Base-by-base conservation (phyloP, 2,113 vertebrate genomes). In the Prochilodus magdalenae region DNA sequence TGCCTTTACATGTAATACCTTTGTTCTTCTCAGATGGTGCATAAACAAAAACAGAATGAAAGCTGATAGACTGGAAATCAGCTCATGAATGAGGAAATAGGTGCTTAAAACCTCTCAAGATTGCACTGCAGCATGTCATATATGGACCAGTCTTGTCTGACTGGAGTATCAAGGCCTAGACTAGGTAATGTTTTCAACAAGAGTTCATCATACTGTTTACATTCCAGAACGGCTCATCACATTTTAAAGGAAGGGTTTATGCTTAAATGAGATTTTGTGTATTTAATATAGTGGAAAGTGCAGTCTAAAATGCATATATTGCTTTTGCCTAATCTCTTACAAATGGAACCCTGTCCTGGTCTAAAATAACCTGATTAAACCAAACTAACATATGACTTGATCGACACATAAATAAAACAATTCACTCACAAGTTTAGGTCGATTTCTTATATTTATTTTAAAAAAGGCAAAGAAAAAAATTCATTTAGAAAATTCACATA, bases 371-470 rank as follows among this genome's bases (percentile, higher is more conserved):
- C 40, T 44, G 40, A 44, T 11, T 44, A 44, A 44, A 11, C 40
- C 40, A 18, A 51, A 51, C 10, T 16, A 16, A 51, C 49, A 14
- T 16, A 4, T 3, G 2, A 51, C 1, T 3, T 16, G 6, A 5
- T 1, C 24, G n/a, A 4, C 65, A n/a, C 15, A n/a, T n/a, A 63
- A 79, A 55, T 63, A 11, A 73, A 51, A 6, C 30, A 47, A 47
- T 26, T 57, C 14, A 74, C 30, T 40, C 67, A 70, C 1, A 55
- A 59, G 76, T n/a, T 33, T 3, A 15, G 4, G 44, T 66, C 36
- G 60, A 75, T 66, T 87, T 89, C 36, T 87, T 65, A 85, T 80
- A 57, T 94, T 94, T 94, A 94, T 92, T 94, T 86, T 91, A 89
- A 91, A 91, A 93, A 93, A 82, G 44, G 27, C 83, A 88, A 84